Conservation (phyloP, 2,888 invertebrate species). For the Phoronis australis region DNA sequence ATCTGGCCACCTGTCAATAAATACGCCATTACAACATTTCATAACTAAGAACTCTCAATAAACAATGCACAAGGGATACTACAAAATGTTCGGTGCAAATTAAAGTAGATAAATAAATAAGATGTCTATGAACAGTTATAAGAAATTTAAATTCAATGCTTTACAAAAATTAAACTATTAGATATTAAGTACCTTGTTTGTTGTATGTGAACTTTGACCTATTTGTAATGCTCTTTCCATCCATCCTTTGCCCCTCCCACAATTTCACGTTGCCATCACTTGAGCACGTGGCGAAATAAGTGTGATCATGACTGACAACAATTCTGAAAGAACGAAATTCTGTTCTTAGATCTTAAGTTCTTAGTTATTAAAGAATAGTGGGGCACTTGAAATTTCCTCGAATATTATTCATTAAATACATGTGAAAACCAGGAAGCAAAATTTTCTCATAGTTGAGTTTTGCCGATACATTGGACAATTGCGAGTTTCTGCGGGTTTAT, state of each 20-base stretch:
- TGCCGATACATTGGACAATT: no score
- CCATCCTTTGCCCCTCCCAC: conserved; percentile 86
- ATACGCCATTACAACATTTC: background rate
- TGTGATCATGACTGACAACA: conserved; percentile 66
- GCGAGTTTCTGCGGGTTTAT: no score
- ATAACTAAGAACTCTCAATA: no score
- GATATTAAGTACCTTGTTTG: conserved; percentile 40
- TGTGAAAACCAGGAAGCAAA: background rate
- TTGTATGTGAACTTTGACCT: conserved; percentile 56
- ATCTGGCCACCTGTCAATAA: conserved; percentile 38
- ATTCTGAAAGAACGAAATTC: conserved; percentile 54
- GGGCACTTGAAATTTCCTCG: no score
- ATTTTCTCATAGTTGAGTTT: background rate
- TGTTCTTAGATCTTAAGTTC: background rate
- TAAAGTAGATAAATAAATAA: no score
- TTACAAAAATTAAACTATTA: no score
- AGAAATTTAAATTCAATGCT: no score
- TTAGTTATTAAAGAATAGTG: no score
- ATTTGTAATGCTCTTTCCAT: conserved; percentile 81
- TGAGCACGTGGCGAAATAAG: conserved; percentile 80
- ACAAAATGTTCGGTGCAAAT: background rate
- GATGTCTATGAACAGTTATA: no score
- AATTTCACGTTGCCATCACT: conserved; percentile 83
- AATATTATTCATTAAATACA: no score
- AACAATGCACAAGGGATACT: no score